Percentiles rank a stretch among this genome's conserved stretches.
Conservation (phyloP, 1,140 invertebrate species). For the Macrocentrus cingulum region DNA sequence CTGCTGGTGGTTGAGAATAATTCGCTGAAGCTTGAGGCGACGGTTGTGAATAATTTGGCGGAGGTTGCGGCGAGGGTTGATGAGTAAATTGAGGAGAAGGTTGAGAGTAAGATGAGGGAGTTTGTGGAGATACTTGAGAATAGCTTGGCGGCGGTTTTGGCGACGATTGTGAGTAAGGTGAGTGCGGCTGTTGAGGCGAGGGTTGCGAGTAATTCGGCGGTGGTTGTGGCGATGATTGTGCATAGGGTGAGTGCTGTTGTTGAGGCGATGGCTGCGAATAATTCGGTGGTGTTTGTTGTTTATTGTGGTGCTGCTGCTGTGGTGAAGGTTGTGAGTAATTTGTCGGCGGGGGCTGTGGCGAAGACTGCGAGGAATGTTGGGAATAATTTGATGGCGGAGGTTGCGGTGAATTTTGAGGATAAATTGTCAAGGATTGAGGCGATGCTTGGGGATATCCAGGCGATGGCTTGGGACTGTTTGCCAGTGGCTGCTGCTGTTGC, state of each 20-base stretch:
- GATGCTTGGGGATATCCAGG: constrained; percentile 37
- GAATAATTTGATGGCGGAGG: constrained; percentile 39
- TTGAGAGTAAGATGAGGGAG: constrained; percentile 42
- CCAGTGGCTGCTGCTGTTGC: constrained; percentile 16
- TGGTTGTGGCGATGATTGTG: constrained; percentile 40
- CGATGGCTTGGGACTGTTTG: constrained; percentile 33
- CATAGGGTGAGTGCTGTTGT: constrained; percentile 36
- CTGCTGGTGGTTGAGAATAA: constrained; percentile 29
- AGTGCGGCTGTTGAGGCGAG: constrained; percentile 32
- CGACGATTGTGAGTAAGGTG: constrained; percentile 32
- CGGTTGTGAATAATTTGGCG: constrained; percentile 43
- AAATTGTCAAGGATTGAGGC: constrained; percentile 30
- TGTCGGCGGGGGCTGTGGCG: constrained; percentile 39
- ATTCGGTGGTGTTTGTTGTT: constrained; percentile 34
- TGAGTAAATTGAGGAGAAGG: constrained; percentile 45
- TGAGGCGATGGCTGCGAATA: constrained; percentile 47
- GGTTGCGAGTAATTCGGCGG: constrained; percentile 40
- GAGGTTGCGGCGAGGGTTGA: constrained; percentile 44
- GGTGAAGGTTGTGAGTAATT: constrained; percentile 41
- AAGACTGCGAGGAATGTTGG: constrained; percentile 44
- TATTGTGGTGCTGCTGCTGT: constrained; percentile 37
- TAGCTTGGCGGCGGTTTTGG: constrained; percentile 36
- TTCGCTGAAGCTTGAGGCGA: constrained; percentile 40
- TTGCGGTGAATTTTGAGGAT: constrained; percentile 43
- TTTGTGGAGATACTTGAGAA: constrained; percentile 46